A percentile compares a stretch with the other conserved stretches of the same genome.
phyloP scores from a whole-genome alignment of 2,888 invertebrate species.

The Drosophila ezoana region DNA sequence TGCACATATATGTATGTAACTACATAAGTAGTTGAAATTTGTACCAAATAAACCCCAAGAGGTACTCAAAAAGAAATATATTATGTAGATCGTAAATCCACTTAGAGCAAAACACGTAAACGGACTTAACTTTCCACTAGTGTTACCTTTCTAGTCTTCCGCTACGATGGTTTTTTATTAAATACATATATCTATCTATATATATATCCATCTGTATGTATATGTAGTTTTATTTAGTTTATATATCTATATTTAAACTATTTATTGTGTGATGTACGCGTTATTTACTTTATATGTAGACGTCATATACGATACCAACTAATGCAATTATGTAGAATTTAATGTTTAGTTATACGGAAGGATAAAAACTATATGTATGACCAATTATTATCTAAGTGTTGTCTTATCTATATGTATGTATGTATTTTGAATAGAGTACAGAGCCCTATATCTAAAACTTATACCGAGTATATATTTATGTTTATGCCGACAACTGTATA shows the following conservation, averaged over 20 bases:
- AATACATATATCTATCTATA: conserved; percentile 6
- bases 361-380: conserved; percentile 37
- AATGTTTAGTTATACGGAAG: conserved; percentile 28
- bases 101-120: conserved; percentile 49
- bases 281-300: conserved; percentile 57
- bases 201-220: conserved; percentile 31
- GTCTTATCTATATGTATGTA: conserved; percentile 32
- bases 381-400: conserved; percentile 72
- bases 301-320: conserved; percentile 60
- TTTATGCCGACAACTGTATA: conserved; percentile 17
- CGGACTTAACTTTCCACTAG: conserved; percentile 77
- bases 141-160: conserved; percentile 79
- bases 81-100: conserved; percentile 23
- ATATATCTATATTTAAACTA: conserved; percentile 22
- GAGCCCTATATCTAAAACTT: conserved; percentile 10
- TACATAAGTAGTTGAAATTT: conserved; percentile 34
- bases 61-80: conserved; percentile 7
- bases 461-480: conserved; percentile 26
- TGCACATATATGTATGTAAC: conserved; percentile 24
- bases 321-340: conserved; percentile 73
- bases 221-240: conserved; percentile 45
- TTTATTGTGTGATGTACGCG: conserved; percentile 71
- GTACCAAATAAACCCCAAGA: conserved; percentile 11
- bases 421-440: conserved; percentile 22
- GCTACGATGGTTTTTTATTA: conserved; percentile 57